Evolutionary conservation across 2,888 invertebrate species (phyloP).

Genomic region (Hydraecia micacea): DNA sequence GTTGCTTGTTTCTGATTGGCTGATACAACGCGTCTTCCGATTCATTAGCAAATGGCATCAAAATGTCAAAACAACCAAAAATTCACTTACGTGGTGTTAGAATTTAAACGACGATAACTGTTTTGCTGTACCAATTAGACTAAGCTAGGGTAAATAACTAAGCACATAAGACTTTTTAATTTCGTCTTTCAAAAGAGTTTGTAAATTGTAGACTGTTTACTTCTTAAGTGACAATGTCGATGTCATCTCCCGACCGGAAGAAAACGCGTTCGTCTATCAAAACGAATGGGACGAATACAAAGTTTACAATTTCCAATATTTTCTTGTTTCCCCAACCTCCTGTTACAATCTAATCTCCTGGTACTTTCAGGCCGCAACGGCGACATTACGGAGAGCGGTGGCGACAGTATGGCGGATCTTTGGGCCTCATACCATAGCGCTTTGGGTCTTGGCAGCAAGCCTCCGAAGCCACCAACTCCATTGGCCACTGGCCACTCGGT

Average conservation of each 20-base stretch:
- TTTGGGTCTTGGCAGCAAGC: slow-evolving; percentile 92
- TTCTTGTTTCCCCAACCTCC: slow-evolving; percentile 31
- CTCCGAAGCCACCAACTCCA: slow-evolving; percentile 86
- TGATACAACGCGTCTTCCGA: neutral
- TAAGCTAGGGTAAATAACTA: too few species aligned
- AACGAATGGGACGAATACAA: slow-evolving; percentile 13
- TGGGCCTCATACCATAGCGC: slow-evolving; percentile 96
- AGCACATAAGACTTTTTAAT: too few species aligned
- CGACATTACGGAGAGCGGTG: slow-evolving; percentile 91
- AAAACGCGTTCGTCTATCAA: neutral
- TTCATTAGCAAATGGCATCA: neutral
- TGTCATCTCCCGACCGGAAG: neutral
- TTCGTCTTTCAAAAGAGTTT: neutral
- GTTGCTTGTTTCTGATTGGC: neutral
- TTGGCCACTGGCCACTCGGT: slow-evolving; percentile 92
- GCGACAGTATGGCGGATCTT: slow-evolving; percentile 94
- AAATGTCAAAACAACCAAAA: neutral
- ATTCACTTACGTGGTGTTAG: neutral
- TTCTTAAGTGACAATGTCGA: neutral
- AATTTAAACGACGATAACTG: neutral
- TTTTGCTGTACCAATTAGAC: neutral
- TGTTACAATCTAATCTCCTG: slow-evolving; percentile 62
- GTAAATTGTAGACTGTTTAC: neutral
- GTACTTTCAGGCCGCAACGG: slow-evolving; percentile 90
- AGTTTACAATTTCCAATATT: slow-evolving; percentile 10